Base-by-base conservation (phyloP, 2,113 vertebrate species). In the Gadus chalcogrammus region DNA sequence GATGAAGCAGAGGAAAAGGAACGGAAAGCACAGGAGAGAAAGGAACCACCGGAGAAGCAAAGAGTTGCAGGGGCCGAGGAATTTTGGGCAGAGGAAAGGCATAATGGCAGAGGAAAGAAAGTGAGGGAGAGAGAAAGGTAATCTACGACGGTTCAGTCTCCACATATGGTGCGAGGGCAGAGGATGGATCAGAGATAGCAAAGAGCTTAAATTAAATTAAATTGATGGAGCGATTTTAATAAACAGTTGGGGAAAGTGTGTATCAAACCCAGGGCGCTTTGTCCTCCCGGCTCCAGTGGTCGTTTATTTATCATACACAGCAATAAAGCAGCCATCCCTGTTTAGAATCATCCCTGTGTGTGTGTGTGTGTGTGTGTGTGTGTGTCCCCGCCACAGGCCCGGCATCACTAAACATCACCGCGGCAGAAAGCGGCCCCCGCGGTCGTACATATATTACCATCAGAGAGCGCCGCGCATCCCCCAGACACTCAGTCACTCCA, bases 41-140 rank as follows among this genome's bases (percentile, higher is more conserved):
- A 28, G 13, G 35, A 67, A 24, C 31, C 31, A 70, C 22, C 2
- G 11, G 61, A 59, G 28, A 42, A 73, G 12, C 27, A 15, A n/a
- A 35, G 13, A 65, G 42, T 15, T 13, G 24, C 28, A 61, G 55
- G 5, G 15, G n/a, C 15, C 9, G 16, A 67, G 63, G 35, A 55
- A 66, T 17, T 20, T 56, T 38, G 60, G 11, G 60, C 8, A 61
- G 56, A 60, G 15, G 56, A 24, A 31, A 56, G 65, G 22, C 58
- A 28, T 35, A 55, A 20, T 27, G 24, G 28, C 5, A 38, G 15
- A 71, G 24, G 58, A 74, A 20, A 56, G 62, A 67, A 22, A 55
- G 24, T 69, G 35, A 59, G 42, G 38, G 12, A 56, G 56, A 68
- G 20, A 70, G 48, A 63, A 24, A 17, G 42, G 53, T 18, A 71